phyloP scores from a whole-genome alignment of 2,888 invertebrate genomes.

The Eumacrocentrus americanus region DNA sequence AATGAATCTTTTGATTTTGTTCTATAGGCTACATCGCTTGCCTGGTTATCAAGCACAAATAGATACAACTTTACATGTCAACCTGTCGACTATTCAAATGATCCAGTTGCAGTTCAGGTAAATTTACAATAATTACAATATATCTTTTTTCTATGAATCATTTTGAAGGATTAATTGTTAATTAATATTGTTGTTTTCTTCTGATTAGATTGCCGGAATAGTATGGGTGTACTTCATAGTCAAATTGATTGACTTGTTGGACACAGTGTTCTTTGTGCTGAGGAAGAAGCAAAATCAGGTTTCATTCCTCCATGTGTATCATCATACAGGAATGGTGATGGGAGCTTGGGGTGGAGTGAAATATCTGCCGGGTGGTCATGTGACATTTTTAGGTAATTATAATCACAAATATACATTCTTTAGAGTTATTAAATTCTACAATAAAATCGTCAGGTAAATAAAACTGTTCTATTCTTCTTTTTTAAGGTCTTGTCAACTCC shows the following conservation, averaged over 20 bases:
- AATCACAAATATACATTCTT: not conserved
- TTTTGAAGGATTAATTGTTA: not conserved
- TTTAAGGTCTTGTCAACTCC: slow-evolving; percentile 71
- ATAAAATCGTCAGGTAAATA: too few species aligned
- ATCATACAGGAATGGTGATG: slow-evolving; percentile 81
- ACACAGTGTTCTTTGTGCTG: slow-evolving; percentile 85
- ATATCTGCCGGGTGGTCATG: slow-evolving; percentile 66
- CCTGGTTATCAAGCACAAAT: slow-evolving; percentile 36
- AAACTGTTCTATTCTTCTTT: slow-evolving; percentile 8
- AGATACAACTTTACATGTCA: slow-evolving; percentile 74
- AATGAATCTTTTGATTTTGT: slow-evolving; percentile 33
- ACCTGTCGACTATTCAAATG: slow-evolving; percentile 71
- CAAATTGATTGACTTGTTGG: slow-evolving; percentile 76
- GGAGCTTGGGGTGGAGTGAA: slow-evolving; percentile 70
- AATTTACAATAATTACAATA: not conserved
- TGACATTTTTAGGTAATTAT: slow-evolving; percentile 50
- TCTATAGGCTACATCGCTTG: slow-evolving; percentile 47
- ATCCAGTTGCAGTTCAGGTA: slow-evolving; percentile 67
- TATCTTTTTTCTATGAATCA: not conserved
- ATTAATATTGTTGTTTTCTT: slow-evolving; percentile 4
- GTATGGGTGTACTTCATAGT: slow-evolving; percentile 74
- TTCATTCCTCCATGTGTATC: slow-evolving; percentile 84
- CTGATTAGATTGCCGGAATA: slow-evolving; percentile 61
- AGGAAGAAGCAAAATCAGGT: slow-evolving; percentile 83
- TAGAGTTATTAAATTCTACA: not conserved